These are phyloP conservation scores for Neoascia interrupta DNA, from an alignment of 2,888 invertebrate species.

Conservation along the genomic window DNA sequence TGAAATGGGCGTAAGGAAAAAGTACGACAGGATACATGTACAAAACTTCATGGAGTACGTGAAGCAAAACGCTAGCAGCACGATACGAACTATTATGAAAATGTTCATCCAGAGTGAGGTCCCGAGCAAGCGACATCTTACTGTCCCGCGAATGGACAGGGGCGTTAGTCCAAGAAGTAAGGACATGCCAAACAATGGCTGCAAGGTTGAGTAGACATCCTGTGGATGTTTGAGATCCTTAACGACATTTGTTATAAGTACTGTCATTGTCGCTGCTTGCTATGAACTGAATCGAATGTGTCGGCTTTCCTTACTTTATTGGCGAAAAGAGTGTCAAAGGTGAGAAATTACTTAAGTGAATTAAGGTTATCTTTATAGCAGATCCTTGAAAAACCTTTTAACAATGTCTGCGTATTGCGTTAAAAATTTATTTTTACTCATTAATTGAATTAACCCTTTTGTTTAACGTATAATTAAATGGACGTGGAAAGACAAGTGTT, in stretches of 20 bases:
- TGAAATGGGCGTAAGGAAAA: slow-evolving; percentile 73
- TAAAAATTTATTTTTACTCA: too few species aligned
- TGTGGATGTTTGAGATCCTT: slow-evolving; percentile 28
- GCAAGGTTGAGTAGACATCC: slow-evolving; percentile 44
- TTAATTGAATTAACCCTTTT: too few species aligned
- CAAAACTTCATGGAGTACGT: slow-evolving; percentile 49
- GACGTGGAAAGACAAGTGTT: too few species aligned
- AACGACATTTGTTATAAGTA: not conserved
- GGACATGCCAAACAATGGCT: slow-evolving; percentile 37
- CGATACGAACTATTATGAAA: slow-evolving; percentile 68
- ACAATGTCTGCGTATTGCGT: too few species aligned
- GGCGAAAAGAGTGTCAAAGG: too few species aligned
- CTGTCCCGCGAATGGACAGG: slow-evolving; percentile 10
- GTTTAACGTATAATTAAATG: too few species aligned
- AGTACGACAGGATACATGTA: slow-evolving; percentile 71
- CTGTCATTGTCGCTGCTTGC: slow-evolving; percentile 17
- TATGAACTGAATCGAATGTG: too few species aligned
- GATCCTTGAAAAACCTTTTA: too few species aligned
- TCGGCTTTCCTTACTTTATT: too few species aligned
- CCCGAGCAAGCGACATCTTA: slow-evolving; percentile 21
- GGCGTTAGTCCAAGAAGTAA: slow-evolving; percentile 35
- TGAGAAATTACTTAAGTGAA: too few species aligned
- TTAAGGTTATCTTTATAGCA: too few species aligned
- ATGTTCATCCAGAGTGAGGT: not conserved
- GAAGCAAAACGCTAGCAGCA: slow-evolving; percentile 68